Evolutionary conservation across 2,797 vertebrate genomes (phyloP), one percentile per base, ranked within the genome.

Genomic region (Valencia hispanica): DNA sequence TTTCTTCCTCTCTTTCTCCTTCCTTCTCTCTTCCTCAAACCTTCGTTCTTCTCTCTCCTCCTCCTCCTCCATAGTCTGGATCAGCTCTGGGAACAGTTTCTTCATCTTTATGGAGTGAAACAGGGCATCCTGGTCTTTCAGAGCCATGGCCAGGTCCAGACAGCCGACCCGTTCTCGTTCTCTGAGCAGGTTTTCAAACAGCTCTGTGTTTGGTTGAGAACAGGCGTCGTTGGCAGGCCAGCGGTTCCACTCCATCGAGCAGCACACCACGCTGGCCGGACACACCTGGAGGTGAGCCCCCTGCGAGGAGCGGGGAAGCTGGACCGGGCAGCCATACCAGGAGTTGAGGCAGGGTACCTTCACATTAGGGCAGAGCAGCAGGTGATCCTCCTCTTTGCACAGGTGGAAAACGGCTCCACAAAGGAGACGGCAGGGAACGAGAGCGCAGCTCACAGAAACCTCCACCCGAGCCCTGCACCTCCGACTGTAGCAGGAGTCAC

Each of bases 241-340:
- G 72, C 97, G 97, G 85, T 97, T 97, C 98, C 98, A 99, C 75
- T 99, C 98, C 97, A 99, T 97, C 0, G 97, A 97, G 91, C 98
- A 99, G 86, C 95, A 95, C 59, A 99, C 96, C 45, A 98, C 90
- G 0, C 98, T 99, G 90, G 98, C 97, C 0, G 98, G 97, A 79
- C 98, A 99, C 68, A 91, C 91, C 73, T 94, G 94, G 57, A 99
- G 95, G 85, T 99, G 98, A 72, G 95, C 95, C 0, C 96, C 96
- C 87, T 87, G 94, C 15, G 95, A 96, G 75, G 94, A 97, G 72
- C 97, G 97, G 27, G 95, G 90, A 96, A 99, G 95, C 70, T 94
- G 95, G 25, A 96, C 91, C 0, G 96, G 96, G 86, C 98, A 99
- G 81, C 98, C 98, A 0, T 96, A 98, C 4, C 75, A 88, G 0